A percentile compares a stretch with the other conserved stretches of the same genome.
Evolutionary conservation across 2,797 vertebrate genomes (phyloP).

Genomic region (Cossypha polioptera): DNA sequence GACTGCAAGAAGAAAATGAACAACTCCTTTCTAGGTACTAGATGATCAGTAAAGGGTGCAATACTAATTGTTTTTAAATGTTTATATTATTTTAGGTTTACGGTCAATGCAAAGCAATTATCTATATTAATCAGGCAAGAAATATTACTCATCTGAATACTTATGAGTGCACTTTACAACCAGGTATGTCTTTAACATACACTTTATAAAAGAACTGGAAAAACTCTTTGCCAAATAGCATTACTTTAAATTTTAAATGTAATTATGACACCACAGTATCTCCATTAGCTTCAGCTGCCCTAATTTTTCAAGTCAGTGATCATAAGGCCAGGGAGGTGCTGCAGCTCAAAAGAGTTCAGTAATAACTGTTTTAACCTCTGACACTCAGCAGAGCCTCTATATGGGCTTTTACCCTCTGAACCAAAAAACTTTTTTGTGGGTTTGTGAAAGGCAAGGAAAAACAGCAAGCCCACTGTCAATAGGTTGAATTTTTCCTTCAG

Average conservation of each 20-base stretch:
- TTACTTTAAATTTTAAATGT: not conserved
- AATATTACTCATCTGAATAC: slow-evolving; percentile 52
- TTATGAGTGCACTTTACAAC: slow-evolving; percentile 73
- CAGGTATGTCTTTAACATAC: slow-evolving; percentile 57
- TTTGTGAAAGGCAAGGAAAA: not conserved
- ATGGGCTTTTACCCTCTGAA: not conserved
- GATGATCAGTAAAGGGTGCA: not conserved
- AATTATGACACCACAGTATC: not conserved
- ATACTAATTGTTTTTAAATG: not conserved
- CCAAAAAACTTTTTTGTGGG: not conserved
- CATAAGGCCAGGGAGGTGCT: not conserved
- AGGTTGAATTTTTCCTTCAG: not conserved
- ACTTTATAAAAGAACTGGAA: not conserved
- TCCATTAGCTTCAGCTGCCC: not conserved
- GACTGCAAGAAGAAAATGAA: not conserved
- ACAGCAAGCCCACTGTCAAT: not conserved
- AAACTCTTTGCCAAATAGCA: not conserved
- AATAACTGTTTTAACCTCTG: not conserved
- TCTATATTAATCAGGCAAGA: slow-evolving; percentile 52
- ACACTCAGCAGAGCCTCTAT: not conserved
- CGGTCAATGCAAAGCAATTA: slow-evolving; percentile 73
- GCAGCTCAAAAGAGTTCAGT: not conserved
- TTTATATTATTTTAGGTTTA: slow-evolving; percentile 70
- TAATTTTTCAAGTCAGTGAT: slow-evolving; percentile 6
- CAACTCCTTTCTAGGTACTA: not conserved